A percentile compares a stretch with the other conserved stretches of the same genome.
Conservation (phyloP, 1,140 invertebrate genomes). For the Ips typographus region DNA sequence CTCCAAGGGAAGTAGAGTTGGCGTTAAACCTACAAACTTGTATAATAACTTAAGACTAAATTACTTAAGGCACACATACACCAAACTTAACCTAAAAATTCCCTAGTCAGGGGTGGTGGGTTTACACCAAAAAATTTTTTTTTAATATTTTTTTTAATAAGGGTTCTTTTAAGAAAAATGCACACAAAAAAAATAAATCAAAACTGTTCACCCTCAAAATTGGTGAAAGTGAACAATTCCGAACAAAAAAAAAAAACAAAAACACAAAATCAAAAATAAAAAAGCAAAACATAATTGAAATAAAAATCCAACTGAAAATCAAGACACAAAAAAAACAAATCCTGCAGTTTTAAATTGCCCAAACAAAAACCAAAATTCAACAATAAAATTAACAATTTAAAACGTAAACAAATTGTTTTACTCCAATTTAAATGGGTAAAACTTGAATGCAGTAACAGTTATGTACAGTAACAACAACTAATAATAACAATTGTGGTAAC, state of each 20-base stretch:
- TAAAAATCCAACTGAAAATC: constrained; percentile 14
- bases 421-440: background rate
- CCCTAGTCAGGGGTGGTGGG: too few relatives aligned
- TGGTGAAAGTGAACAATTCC: constrained; percentile 5
- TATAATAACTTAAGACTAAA: too few relatives aligned
- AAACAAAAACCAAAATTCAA: constrained; percentile 37
- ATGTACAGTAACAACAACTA: background rate
- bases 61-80: constrained; percentile 25
- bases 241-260: constrained; percentile 15
- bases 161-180: constrained; percentile 21
- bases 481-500: background rate
- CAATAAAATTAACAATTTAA: constrained; percentile 23
- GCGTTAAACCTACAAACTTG: too few relatives aligned
- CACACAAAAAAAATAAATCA: constrained; percentile 19
- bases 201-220: constrained; percentile 4
- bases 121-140: constrained; percentile 4
- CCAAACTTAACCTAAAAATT: constrained; percentile 15
- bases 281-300: constrained; percentile 25
- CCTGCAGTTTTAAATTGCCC: constrained; percentile 29
- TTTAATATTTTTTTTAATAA: constrained; percentile 21
- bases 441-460: background rate
- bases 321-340: constrained; percentile 25
- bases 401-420: constrained; percentile 1
- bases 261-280: constrained; percentile 21
- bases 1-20: too few relatives aligned